These are phyloP conservation scores for Hephaestus fuliginosus DNA, from an alignment of 2,797 vertebrate genomes.

Conservation along the genomic window DNA sequence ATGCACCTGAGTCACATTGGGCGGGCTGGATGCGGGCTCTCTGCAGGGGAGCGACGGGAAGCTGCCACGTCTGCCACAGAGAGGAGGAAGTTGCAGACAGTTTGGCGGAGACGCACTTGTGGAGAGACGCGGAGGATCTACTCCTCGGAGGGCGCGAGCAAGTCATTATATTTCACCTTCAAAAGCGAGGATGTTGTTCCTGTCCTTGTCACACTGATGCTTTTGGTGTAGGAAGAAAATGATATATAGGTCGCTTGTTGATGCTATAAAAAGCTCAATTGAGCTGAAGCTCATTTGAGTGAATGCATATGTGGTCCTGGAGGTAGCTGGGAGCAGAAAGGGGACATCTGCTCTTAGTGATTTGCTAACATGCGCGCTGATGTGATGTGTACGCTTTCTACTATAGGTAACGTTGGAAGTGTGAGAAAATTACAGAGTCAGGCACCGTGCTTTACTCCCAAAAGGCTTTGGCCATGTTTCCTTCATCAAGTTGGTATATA, in stretches of 20 bases:
- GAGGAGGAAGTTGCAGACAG: constrained; percentile 42
- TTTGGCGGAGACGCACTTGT: constrained; percentile 21
- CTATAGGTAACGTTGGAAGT: neutral
- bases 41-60: constrained; percentile 36
- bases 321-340: constrained; percentile 22
- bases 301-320: constrained; percentile 47
- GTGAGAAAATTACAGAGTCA: neutral
- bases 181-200: constrained; percentile 19
- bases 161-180: constrained; percentile 68
- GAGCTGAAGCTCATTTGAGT: constrained; percentile 45
- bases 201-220: constrained; percentile 15
- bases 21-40: constrained; percentile 29
- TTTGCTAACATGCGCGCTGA: constrained; percentile 21
- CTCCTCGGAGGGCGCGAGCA: constrained; percentile 27
- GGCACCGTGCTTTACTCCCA: neutral
- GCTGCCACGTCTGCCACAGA: constrained; percentile 37
- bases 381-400: neutral
- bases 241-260: constrained; percentile 34
- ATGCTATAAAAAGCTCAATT: constrained; percentile 47
- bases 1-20: constrained; percentile 64
- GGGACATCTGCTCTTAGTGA: constrained; percentile 49
- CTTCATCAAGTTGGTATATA: neutral
- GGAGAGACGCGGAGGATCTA: constrained; percentile 3
- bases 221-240: neutral
- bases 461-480: neutral